phyloP scores from a whole-genome alignment of 2,113 vertebrate genomes.

The Hippocampus guttulatus region DNA sequence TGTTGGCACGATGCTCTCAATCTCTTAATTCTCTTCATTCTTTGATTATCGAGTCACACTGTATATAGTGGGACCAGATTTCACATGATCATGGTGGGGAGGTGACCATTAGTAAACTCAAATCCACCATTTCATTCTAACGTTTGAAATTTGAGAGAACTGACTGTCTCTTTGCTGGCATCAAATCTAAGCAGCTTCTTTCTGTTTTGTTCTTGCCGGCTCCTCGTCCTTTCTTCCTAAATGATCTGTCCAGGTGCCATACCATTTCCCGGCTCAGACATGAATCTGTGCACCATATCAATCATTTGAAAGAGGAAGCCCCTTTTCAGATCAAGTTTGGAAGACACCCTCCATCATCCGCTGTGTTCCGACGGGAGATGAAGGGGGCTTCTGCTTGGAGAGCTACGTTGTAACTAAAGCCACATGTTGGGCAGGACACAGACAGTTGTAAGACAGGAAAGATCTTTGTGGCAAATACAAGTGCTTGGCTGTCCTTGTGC shows the following conservation, averaged over 20 bases:
- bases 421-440: conserved; percentile 64
- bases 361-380: conserved; percentile 58
- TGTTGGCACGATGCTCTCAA: background rate
- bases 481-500: conserved; percentile 70
- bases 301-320: conserved; percentile 66
- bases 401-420: conserved; percentile 63
- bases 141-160: conserved; percentile 62
- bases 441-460: conserved; percentile 72
- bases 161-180: conserved; percentile 44
- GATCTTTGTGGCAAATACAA: conserved; percentile 75
- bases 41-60: too few species aligned
- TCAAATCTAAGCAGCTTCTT: conserved; percentile 58
- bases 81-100: conserved; percentile 13
- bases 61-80: conserved; percentile 26
- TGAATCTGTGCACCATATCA: conserved; percentile 55
- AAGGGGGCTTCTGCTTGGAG: conserved; percentile 50
- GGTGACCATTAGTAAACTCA: conserved; percentile 34
- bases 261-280: conserved; percentile 63
- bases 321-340: conserved; percentile 51
- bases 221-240: conserved; percentile 55
- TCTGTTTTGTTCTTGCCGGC: conserved; percentile 15
- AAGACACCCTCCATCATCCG: conserved; percentile 56
- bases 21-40: too few species aligned
- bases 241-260: conserved; percentile 58
- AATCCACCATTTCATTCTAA: conserved; percentile 53